Conservation (phyloP, 2,113 vertebrate genomes). For the Polypterus senegalus region DNA sequence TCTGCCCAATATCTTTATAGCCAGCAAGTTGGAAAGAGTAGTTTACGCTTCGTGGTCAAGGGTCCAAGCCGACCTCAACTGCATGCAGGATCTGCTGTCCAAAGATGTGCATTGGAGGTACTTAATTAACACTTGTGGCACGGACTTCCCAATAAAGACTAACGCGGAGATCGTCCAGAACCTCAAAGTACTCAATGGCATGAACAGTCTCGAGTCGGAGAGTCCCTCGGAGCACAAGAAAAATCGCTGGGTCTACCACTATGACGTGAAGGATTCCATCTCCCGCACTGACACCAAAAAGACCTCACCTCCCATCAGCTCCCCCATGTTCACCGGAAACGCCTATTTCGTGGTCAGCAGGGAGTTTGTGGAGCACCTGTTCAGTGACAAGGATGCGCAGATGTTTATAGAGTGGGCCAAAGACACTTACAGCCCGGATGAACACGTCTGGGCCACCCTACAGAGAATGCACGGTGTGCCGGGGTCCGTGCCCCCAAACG, state of each 20-base stretch:
- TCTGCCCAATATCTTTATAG: conserved; percentile 77
- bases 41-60: conserved; percentile 78
- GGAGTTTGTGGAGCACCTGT: conserved; percentile 60
- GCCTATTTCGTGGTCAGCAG: conserved; percentile 68
- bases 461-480: conserved; percentile 65
- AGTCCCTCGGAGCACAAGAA: conserved; percentile 36
- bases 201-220: conserved; percentile 74
- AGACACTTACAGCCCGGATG: conserved; percentile 84
- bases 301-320: conserved; percentile 48
- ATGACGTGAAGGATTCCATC: conserved; percentile 26
- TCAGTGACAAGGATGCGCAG: conserved; percentile 34
- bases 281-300: conserved; percentile 28
- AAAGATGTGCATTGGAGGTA: neutral
- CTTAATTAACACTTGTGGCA: conserved; percentile 1
- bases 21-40: conserved; percentile 57
- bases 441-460: conserved; percentile 84
- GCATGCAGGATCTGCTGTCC: conserved; percentile 68
- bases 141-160: conserved; percentile 87
- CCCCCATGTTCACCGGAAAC: conserved; percentile 67
- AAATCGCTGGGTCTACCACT: conserved; percentile 55
- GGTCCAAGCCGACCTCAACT: conserved; percentile 85
- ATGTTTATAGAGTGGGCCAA: conserved; percentile 67
- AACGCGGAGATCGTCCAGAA: conserved; percentile 62
- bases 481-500: conserved; percentile 42
- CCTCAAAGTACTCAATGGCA: conserved; percentile 58